Conservation (phyloP, 2,888 invertebrate species). For the Iselma pallidipennis region DNA sequence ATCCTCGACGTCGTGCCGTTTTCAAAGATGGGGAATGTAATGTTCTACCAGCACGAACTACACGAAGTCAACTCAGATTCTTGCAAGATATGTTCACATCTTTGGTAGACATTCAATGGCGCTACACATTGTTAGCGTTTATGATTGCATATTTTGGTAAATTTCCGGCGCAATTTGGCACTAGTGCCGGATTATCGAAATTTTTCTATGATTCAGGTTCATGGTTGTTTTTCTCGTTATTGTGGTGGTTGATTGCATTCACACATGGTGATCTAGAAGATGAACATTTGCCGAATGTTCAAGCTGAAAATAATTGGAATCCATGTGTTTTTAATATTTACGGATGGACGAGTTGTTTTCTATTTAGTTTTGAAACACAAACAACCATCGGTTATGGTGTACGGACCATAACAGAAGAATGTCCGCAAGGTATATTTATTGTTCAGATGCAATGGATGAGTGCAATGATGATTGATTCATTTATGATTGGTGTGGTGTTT, state of each 20-base stretch:
- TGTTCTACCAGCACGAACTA: not conserved
- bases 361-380: constrained; percentile 93
- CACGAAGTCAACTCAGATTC: not conserved
- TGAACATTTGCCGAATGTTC: constrained; percentile 59
- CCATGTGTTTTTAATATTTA: constrained; percentile 85
- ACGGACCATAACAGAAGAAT: constrained; percentile 83
- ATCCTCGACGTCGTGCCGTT: not conserved
- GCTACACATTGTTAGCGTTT: not conserved
- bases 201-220: constrained; percentile 81
- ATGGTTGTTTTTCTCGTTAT: constrained; percentile 82
- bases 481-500: constrained; percentile 81
- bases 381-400: constrained; percentile 89
- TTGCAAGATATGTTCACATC: constrained; percentile 6
- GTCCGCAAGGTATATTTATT: constrained; percentile 86
- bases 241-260: constrained; percentile 88
- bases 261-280: constrained; percentile 82
- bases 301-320: constrained; percentile 61
- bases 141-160: not conserved
- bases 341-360: constrained; percentile 85
- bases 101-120: not conserved
- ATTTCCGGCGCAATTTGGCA: no score
- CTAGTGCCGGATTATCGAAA: no score
- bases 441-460: constrained; percentile 89
- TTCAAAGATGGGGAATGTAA: constrained; percentile 6
- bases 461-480: constrained; percentile 55